Base-by-base conservation (phyloP, 2,888 invertebrate species). In the Lycocerus yunnanus region DNA sequence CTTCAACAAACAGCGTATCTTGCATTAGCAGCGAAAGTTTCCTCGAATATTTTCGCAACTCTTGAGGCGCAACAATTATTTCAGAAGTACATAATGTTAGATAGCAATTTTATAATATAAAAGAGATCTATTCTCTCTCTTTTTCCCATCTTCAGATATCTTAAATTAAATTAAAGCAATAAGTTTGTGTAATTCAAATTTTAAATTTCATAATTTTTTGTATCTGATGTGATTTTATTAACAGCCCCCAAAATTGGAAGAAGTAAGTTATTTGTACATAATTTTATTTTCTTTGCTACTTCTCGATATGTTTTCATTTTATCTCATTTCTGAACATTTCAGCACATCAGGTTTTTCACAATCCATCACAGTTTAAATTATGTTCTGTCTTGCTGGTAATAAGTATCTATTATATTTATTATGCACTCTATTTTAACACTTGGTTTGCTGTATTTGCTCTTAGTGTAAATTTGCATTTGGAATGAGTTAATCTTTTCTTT, bases 201-300 rank as follows among this genome's bases (percentile, higher is more conserved):
- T 78, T 77, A 72, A 71, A 76, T 79, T 77, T 81, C 80, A 79
- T 77, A 66, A 75, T 77, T 78, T 82, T 79, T 80, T 76, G 78
- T 80, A 75, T 76, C 78, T 78, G 70, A 79, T 81, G 78, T 83
- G 82, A 81, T 85, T 81, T 80, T 82, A 77, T 77, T 73, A 79
- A 83, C 84, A 86, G 87, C 83, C 82, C 84, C 78, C 83, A 86
- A 78, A 85, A 81, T 83, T 87, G 87, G 87, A 87, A 83, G 82
- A 86, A 86, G 87, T 87, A 87, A 87, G 87, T 87, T 84, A 79
- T 77, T 77, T 43, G 43, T 82, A 80, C 81, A 80, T 68, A 79
- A 75, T 76, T 73, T 77, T 77, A 69, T 72, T 72, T 70, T 75
- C 70, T 63, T 20, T 63, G 18, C 8, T 63, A 63, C 61, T 63